A percentile compares a stretch with the other conserved stretches of the same genome.
Evolutionary conservation across 2,797 vertebrate genomes (phyloP).

Genomic region (Masticophis lateralis): DNA sequence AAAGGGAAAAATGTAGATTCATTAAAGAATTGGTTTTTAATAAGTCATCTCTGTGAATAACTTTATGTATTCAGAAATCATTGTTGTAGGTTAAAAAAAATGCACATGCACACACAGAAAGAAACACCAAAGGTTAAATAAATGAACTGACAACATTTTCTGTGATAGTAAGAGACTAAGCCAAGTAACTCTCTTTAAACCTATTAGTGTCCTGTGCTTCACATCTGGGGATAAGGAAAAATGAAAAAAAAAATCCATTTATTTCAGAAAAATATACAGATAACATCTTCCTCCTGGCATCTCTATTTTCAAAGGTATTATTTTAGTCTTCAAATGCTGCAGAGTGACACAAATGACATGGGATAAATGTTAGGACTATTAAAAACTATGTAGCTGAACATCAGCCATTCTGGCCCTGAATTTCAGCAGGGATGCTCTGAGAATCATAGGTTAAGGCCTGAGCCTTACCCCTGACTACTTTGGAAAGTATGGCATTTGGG

Average conservation of each 20-base stretch:
- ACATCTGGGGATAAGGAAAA: neutral
- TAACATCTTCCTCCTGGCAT: neutral
- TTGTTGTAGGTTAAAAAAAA: neutral
- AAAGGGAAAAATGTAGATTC: neutral
- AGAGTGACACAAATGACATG: neutral
- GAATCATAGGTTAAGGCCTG: neutral
- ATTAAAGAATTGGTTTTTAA: slow-evolving; percentile 15
- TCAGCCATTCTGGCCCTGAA: neutral
- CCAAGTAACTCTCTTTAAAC: neutral
- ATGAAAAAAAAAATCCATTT: neutral
- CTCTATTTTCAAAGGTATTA: neutral
- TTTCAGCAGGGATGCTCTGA: neutral
- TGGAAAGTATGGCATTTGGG: neutral
- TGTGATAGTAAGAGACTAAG: neutral
- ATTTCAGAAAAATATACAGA: neutral
- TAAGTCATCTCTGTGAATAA: neutral
- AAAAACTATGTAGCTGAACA: neutral
- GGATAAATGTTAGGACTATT: neutral
- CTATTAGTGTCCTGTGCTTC: neutral
- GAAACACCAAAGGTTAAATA: neutral
- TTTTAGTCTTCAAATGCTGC: neutral
- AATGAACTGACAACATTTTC: neutral
- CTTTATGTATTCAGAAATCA: neutral
- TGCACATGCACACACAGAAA: neutral
- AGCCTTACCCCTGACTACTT: neutral